Percentiles rank a stretch among this genome's conserved stretches.
Evolutionary conservation across 2,797 vertebrate genomes (phyloP).

Genomic region (Aulostomus chinensis): DNA sequence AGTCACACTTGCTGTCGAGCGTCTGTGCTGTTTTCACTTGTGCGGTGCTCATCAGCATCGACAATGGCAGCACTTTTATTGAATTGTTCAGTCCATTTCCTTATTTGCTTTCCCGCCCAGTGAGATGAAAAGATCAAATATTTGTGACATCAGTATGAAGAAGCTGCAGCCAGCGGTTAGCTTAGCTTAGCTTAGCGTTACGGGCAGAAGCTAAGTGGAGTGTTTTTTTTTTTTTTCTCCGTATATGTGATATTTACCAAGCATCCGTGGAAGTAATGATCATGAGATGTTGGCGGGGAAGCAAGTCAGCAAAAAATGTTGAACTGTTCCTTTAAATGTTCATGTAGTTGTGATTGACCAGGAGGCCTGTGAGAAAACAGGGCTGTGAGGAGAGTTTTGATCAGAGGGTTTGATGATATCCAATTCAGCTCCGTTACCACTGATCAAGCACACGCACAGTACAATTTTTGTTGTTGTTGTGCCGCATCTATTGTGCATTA

Average conservation of each 20-base stretch:
- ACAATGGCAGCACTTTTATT: too few species aligned
- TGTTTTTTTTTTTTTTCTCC: too few species aligned
- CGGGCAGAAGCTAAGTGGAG: too few species aligned
- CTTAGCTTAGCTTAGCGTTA: too few species aligned
- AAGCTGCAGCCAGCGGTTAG: not conserved
- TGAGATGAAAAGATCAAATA: not conserved
- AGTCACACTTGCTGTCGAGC: too few species aligned
- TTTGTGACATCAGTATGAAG: too few species aligned
- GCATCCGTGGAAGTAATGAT: too few species aligned
- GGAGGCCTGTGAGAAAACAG: slow-evolving; percentile 2
- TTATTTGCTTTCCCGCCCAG: not conserved
- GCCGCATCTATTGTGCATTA: slow-evolving; percentile 5
- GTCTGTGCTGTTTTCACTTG: too few species aligned
- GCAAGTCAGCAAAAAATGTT: not conserved
- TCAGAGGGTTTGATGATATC: too few species aligned
- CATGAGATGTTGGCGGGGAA: not conserved
- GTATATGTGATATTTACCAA: too few species aligned
- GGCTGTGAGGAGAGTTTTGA: not conserved
- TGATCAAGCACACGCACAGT: slow-evolving; percentile 8
- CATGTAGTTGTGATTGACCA: slow-evolving; percentile 1
- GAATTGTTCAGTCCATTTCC: slow-evolving; percentile 9
- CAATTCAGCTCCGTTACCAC: not conserved
- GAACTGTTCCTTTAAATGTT: slow-evolving; percentile 1
- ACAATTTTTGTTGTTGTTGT: not conserved
- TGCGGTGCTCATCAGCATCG: too few species aligned